phyloP scores from a whole-genome alignment of 2,888 invertebrate genomes.

The Mactromeris polynyma region DNA sequence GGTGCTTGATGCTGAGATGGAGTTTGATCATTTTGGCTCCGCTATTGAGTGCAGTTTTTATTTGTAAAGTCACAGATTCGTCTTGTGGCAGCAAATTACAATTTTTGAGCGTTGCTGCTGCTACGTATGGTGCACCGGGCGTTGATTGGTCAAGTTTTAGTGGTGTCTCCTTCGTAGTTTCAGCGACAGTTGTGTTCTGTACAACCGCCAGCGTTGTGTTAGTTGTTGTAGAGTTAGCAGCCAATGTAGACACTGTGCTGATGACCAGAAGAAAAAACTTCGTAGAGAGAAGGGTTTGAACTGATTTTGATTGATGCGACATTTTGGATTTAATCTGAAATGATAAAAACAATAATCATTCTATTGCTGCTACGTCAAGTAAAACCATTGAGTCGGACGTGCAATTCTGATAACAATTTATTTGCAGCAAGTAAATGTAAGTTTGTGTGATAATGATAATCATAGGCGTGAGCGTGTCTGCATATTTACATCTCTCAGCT shows the following conservation, averaged over 20 bases:
- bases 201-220: not conserved
- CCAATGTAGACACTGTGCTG: not conserved
- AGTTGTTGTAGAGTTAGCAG: not conserved
- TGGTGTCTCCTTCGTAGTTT: too few relatives aligned
- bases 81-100: constrained; percentile 45
- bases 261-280: not conserved
- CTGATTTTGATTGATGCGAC: not conserved
- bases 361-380: not conserved
- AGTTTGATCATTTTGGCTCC: constrained; percentile 65
- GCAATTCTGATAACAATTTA: too few relatives aligned
- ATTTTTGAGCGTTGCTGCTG: constrained; percentile 34
- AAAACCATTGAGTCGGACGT: not conserved
- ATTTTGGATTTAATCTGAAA: not conserved
- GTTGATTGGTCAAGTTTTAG: not conserved
- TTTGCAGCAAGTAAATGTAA: too few relatives aligned
- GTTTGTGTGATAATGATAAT: too few relatives aligned
- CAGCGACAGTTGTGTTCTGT: too few relatives aligned
- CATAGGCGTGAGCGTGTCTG: not conserved
- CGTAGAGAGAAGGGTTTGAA: not conserved
- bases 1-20: constrained; percentile 50
- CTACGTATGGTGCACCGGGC: not conserved
- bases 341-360: not conserved
- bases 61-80: constrained; percentile 26
- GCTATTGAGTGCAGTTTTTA: constrained; percentile 41
- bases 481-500: not conserved